These are phyloP conservation scores for Hyperoplus immaculatus DNA, from an alignment of 2,797 vertebrate species.

Conservation along the genomic window DNA sequence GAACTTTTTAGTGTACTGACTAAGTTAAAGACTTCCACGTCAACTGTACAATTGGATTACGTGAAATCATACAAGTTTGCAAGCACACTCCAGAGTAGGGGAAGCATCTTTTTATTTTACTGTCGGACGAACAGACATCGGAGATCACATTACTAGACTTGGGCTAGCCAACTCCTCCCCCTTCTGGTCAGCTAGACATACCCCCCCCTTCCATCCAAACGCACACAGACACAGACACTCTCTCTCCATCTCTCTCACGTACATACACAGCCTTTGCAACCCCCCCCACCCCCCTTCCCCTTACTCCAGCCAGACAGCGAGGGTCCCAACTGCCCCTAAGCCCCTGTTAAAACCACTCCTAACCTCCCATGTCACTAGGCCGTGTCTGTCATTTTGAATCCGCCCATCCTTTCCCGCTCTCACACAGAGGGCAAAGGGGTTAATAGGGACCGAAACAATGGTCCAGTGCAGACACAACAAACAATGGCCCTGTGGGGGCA, in stretches of 20 bases:
- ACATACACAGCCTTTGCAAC: conserved; percentile 18
- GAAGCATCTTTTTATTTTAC: conserved; percentile 73
- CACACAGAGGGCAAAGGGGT: conserved; percentile 87
- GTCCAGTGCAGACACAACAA: conserved; percentile 86
- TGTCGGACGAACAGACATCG: conserved; percentile 77
- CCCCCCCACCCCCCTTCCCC: conserved; percentile 11
- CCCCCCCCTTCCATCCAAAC: conserved; percentile 26
- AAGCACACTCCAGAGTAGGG: conserved; percentile 15
- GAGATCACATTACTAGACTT: conserved; percentile 77
- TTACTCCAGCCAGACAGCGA: conserved; percentile 74
- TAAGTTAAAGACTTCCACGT: background rate
- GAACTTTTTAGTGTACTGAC: background rate
- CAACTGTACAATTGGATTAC: background rate
- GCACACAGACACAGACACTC: conserved; percentile 28
- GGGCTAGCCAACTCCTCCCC: conserved; percentile 62
- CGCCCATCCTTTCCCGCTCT: conserved; percentile 87
- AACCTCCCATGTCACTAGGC: conserved; percentile 82
- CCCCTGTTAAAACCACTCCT: conserved; percentile 76
- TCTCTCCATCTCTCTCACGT: conserved; percentile 35
- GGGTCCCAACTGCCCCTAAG: conserved; percentile 80
- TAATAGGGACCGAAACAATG: conserved; percentile 88
- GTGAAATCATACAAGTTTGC: conserved; percentile 1
- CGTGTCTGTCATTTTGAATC: conserved; percentile 85
- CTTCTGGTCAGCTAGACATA: conserved; percentile 61
- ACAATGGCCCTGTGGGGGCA: conserved; percentile 83